Evolutionary conservation across 1,140 invertebrate genomes (phyloP).

Genomic region (Nasonia giraulti): DNA sequence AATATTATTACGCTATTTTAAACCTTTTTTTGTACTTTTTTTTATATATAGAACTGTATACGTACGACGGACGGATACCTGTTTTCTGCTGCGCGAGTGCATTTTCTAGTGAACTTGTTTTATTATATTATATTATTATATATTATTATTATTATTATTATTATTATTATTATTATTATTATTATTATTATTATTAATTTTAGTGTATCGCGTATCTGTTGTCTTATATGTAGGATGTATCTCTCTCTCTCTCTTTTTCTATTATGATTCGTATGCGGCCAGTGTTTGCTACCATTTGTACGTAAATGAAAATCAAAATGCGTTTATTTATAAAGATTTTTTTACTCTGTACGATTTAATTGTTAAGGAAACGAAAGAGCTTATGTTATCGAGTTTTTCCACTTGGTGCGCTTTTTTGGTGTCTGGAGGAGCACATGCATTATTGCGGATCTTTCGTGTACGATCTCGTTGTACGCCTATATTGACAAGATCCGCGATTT

Average conservation of each 20-base stretch:
- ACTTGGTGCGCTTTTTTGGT: slow-evolving; percentile 43
- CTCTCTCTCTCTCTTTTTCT: slow-evolving; percentile 25
- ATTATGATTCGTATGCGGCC: slow-evolving; percentile 46
- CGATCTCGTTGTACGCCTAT: neutral
- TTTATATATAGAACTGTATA: neutral
- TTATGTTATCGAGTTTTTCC: slow-evolving; percentile 21
- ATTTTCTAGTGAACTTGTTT: slow-evolving; percentile 50
- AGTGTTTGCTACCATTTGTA: slow-evolving; percentile 52
- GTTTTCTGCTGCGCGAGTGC: slow-evolving; percentile 42
- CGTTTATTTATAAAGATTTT: slow-evolving; percentile 48
- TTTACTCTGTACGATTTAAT: slow-evolving; percentile 42
- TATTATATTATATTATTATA: slow-evolving; percentile 19
- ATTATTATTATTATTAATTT: slow-evolving; percentile 43
- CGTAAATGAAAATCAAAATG: slow-evolving; percentile 47
- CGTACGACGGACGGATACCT: neutral
- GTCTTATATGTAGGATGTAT: neutral
- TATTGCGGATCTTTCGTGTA: neutral
- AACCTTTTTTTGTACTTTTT: slow-evolving; percentile 18
- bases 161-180: slow-evolving; percentile 33
- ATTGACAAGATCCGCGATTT: neutral
- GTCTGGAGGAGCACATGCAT: slow-evolving; percentile 35
- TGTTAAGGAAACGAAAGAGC: slow-evolving; percentile 46
- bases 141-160: slow-evolving; percentile 22
- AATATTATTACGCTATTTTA: slow-evolving; percentile 6
- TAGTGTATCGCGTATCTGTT: slow-evolving; percentile 31